Base-by-base conservation (phyloP, 2,113 vertebrate species). In the Forbesichthys agassizii region DNA sequence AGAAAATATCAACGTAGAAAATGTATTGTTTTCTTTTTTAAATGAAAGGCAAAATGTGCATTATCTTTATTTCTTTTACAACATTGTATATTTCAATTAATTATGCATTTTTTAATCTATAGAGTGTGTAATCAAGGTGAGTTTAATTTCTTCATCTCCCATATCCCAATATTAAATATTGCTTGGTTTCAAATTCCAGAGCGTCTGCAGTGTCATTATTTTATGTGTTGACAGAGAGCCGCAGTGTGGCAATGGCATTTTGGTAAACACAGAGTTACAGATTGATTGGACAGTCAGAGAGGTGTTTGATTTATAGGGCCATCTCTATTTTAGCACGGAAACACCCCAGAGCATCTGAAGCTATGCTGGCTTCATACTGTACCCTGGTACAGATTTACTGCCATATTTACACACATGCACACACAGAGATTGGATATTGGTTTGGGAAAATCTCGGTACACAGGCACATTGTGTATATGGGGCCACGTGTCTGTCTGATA, bases 251-350 rank as follows among this genome's bases (percentile, higher is more conserved):
- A 53, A 54, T 64, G 68, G 77, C 58, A 72, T 70, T 61, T 64
- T 62, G 68, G 69, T 77, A 69, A 84, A 85, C 77, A 73, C 53
- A 46, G 53, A 74, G 62, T 61, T 66, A 58, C 66, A 73, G 69
- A 69, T 64, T 81, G 61, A 78, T 81, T 63, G 57, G 62, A 61
- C 12, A 64, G 48, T 71, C 67, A 71, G 27, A 42, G 56, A 53
- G 52, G 57, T 71, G 12, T 71, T 48, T 81, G 73, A 74, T 83
- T 77, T 80, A 79, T 68, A 53, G 57, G 8, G 18, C 65, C 47
- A 56, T 20, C 58, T 59, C 53, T 77, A 73, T 79, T 81, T 81
- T 75, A 81, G 70, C 49, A 69, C 64, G 63, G 33, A 58, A 66
- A 73, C 64, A 48, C 60, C 66, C 48, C 59, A 48, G 27, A 46